Conservation (phyloP, 2,113 vertebrate species). For the Kobus ellipsiprymnus region DNA sequence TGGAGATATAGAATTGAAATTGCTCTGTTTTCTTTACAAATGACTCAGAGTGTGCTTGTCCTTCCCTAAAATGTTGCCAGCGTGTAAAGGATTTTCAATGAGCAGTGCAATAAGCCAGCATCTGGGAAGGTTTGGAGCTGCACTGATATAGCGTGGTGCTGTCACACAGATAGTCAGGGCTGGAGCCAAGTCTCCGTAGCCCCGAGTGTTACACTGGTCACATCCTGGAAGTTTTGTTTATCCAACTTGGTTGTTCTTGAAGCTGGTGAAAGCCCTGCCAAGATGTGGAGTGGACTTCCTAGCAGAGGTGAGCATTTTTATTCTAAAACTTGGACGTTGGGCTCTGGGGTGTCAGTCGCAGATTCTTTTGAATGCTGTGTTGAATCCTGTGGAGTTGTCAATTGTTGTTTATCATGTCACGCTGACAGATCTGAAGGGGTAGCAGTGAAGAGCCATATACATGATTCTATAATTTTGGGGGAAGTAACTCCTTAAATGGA, state of each 20-base stretch:
- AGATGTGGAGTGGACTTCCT: slow-evolving; percentile 89
- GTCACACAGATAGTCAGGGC: slow-evolving; percentile 81
- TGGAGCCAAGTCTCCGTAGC: slow-evolving; percentile 79
- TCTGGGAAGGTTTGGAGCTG: slow-evolving; percentile 81
- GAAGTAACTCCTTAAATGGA: slow-evolving; percentile 71
- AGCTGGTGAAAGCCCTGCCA: slow-evolving; percentile 73
- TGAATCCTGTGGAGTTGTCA: slow-evolving; percentile 65
- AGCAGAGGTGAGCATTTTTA: slow-evolving; percentile 87
- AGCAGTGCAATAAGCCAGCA: slow-evolving; percentile 83
- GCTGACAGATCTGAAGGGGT: slow-evolving; percentile 24
- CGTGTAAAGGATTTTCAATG: slow-evolving; percentile 88
- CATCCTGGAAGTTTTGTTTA: slow-evolving; percentile 83
- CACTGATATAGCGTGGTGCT: slow-evolving; percentile 79
- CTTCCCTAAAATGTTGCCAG: slow-evolving; percentile 86
- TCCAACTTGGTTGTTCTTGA: slow-evolving; percentile 77
- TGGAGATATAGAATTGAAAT: slow-evolving; percentile 84
- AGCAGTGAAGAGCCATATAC: slow-evolving; percentile 50
- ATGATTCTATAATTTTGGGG: slow-evolving; percentile 67
- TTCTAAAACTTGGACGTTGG: slow-evolving; percentile 75
- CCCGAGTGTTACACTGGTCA: slow-evolving; percentile 74
- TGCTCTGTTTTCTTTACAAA: slow-evolving; percentile 88
- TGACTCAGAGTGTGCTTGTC: slow-evolving; percentile 85
- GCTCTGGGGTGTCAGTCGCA: slow-evolving; percentile 54
- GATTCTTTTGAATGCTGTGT: slow-evolving; percentile 53
- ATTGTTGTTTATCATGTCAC: slow-evolving; percentile 46